Conservation (phyloP, 1,140 invertebrate species). For the Drosophila nikananu region DNA sequence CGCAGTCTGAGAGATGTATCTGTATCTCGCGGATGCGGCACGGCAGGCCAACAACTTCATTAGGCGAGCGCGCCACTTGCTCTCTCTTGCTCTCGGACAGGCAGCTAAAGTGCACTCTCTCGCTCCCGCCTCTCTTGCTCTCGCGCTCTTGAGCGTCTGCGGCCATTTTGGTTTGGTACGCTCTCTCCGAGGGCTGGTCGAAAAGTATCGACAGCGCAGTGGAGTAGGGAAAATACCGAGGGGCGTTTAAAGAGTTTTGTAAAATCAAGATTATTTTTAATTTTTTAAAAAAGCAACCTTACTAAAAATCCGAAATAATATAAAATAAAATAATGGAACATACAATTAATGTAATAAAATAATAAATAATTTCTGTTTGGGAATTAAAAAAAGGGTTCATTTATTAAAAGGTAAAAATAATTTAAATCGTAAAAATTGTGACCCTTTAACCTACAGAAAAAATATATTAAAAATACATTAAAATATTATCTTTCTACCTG, state of each 20-base stretch:
- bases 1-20: conserved; percentile 75
- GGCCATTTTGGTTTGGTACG: conserved; percentile 74
- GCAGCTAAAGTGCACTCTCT: conserved; percentile 10
- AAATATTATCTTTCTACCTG: no score
- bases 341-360: no score
- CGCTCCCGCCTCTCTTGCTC: conserved; percentile 13
- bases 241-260: neutral
- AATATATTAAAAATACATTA: no score
- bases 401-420: no score
- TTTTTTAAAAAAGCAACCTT: neutral
- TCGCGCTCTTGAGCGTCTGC: conserved; percentile 44
- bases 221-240: conserved; percentile 23
- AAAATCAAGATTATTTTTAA: neutral
- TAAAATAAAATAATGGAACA: no score
- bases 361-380: no score
- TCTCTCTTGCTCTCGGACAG: conserved; percentile 18
- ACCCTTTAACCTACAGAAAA: no score
- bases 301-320: no score
- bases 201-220: neutral
- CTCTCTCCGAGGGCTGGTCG: conserved; percentile 42
- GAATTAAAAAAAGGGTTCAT: no score
- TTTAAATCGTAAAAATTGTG: no score
- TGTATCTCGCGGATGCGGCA: conserved; percentile 58
- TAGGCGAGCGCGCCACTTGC: conserved; percentile 56
- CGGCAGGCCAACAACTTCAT: conserved; percentile 72